Evolutionary conservation across 2,113 vertebrate species (phyloP), one percentile per base, ranked within the genome.

Genomic region (Lophochroa leadbeateri): DNA sequence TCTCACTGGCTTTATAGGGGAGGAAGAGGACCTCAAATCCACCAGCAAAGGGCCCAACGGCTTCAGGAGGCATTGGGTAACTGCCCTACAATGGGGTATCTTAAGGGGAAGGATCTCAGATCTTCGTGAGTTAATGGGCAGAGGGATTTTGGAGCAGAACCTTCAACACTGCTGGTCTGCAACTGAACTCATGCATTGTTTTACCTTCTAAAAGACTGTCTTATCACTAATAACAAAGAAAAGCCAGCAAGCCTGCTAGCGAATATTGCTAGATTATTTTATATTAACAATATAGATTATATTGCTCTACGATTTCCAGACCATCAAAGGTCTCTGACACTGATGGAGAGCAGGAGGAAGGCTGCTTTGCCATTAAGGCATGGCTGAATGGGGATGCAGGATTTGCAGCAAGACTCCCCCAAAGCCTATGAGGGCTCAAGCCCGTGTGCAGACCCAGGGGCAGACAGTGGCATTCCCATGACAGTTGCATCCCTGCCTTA

Each of bases 121-220:
- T 1, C 39, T 13, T 2, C 0, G 1, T 0, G 29, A 2, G 19
- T 6, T 5, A 25, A 17, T 0, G 5, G 53, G 5, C 47, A 14
- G 49, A 7, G 37, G 31, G 27, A 29, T 2, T 5, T 11, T 39
- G 1, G 4, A 29, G 47, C 64, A 28, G 37, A 29, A 3, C 1
- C 43, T 8, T 4, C 27, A 15, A 1, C 0, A 0, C 47, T 4
- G 18, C 2, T 25, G 19, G 2, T 4, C 8, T 27, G 39, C 52
- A 57, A 9, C 47, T 1, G 1, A 47, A 21, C 17, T 4, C 61
- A 5, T 2, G 6, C 44, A 9, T 1, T 39, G 1, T 9, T 21
- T 72, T 8, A 13, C 3, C 43, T 20, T 9, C 70, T 7, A 18
- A 21, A 46, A 27, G 1, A 18, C 0, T 2, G 2, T 3, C 3